Evolutionary conservation across 92 coral and sea anemone species (phyloP).

Genomic region (Zoanthus sansibaricus): DNA sequence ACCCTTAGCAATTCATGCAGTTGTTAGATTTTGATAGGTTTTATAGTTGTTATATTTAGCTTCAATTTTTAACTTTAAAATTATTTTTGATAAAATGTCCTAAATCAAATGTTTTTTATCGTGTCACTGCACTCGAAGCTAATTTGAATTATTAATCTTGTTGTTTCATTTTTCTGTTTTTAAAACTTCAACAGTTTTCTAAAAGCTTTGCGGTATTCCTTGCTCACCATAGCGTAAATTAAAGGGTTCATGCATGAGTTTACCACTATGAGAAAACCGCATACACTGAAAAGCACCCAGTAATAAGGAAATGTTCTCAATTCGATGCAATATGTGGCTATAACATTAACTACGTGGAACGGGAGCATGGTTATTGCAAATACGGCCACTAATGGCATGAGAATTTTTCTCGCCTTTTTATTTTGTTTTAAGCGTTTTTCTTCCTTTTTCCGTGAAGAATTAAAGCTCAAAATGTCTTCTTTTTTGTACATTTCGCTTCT

Average conservation of each 20-base stretch:
- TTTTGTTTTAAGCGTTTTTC: constrained; percentile 23
- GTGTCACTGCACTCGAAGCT: too few species aligned
- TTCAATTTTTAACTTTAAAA: too few species aligned
- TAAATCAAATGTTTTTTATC: too few species aligned
- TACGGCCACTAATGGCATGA: constrained; percentile 6
- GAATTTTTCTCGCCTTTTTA: constrained; percentile 30
- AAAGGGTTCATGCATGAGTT: constrained; percentile 32
- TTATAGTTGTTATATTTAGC: too few species aligned
- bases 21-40: too few species aligned
- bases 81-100: too few species aligned
- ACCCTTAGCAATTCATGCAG: too few species aligned
- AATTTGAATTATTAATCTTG: neutral
- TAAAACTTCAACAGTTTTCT: neutral
- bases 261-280: constrained; percentile 25
- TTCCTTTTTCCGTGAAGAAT: constrained; percentile 9
- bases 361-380: constrained; percentile 32
- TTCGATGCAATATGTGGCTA: neutral
- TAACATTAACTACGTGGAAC: neutral
- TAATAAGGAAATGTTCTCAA: neutral
- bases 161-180: neutral
- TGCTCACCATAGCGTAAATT: constrained; percentile 28
- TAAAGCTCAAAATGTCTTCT: neutral
- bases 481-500: neutral
- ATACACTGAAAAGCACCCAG: constrained; percentile 20
- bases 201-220: constrained; percentile 38